phyloP scores from a whole-genome alignment of 2,113 vertebrate species.

The Chroicocephalus ridibundus region DNA sequence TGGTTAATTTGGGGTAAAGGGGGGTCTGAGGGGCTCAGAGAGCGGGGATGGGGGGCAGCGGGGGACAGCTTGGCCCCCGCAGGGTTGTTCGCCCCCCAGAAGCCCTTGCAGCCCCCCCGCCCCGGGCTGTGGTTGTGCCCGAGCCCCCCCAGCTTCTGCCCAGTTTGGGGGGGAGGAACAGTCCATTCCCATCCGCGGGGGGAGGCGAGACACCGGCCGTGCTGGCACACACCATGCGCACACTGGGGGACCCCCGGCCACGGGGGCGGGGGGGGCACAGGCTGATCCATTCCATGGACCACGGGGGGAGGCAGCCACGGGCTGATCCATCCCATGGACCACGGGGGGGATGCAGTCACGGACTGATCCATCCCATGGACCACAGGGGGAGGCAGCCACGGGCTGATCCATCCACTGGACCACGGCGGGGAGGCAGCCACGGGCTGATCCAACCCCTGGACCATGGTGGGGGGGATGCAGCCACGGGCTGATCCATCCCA shows the following conservation, averaged over 20 bases:
- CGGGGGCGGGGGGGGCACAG: not conserved
- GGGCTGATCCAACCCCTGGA: not conserved
- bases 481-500: not conserved
- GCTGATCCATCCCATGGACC: not conserved
- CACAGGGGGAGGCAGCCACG: not conserved
- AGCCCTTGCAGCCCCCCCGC: not conserved
- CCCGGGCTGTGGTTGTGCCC: not conserved
- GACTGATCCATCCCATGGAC: not conserved
- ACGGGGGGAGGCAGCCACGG: not conserved
- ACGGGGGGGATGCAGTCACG: not conserved
- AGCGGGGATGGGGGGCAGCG: not conserved
- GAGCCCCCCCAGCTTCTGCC: not conserved
- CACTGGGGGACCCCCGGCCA: not conserved
- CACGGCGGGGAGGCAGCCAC: rapidly evolving
- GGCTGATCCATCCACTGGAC: not conserved
- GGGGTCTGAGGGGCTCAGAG: not conserved
- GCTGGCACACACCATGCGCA: slow-evolving; percentile 44
- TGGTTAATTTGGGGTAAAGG: not conserved
- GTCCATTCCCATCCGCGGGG: not conserved
- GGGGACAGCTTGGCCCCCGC: not conserved
- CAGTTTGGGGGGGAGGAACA: not conserved
- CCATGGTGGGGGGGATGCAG: not conserved
- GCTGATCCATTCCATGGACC: too few relatives aligned
- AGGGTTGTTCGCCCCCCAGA: too few relatives aligned
- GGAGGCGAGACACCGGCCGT: not conserved